phyloP scores from a whole-genome alignment of 2,113 vertebrate species.

The Synchiropus splendidus region DNA sequence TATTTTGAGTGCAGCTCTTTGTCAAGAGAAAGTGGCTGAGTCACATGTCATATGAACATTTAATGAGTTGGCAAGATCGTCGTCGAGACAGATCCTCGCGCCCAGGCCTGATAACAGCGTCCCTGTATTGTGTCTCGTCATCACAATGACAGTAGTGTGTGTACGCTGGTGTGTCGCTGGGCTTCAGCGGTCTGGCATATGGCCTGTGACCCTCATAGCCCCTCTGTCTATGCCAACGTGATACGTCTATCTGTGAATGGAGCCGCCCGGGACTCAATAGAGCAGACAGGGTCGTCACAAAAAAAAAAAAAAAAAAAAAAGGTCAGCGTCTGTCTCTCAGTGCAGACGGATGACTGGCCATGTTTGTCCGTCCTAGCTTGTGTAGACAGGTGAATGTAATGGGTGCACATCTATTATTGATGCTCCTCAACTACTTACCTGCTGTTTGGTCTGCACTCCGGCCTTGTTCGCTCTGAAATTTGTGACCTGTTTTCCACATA shows the following conservation, averaged over 20 bases:
- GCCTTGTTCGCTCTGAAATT: too few relatives aligned
- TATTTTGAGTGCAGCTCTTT: too few relatives aligned
- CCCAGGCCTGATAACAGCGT: slow-evolving; percentile 42
- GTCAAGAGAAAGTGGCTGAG: slow-evolving; percentile 14
- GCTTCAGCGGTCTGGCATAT: slow-evolving; percentile 52
- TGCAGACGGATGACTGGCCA: too few relatives aligned
- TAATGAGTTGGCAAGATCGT: slow-evolving; percentile 25
- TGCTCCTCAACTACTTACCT: slow-evolving; percentile 56
- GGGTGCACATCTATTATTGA: slow-evolving; percentile 71
- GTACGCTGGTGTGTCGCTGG: too few relatives aligned
- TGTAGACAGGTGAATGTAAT: slow-evolving; percentile 47
- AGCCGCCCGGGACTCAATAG: slow-evolving; percentile 47
- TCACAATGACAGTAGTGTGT: slow-evolving; percentile 46
- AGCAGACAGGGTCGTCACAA: slow-evolving; percentile 28
- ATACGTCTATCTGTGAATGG: slow-evolving; percentile 47
- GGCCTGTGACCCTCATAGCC: slow-evolving; percentile 50
- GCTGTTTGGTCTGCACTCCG: slow-evolving; percentile 61
- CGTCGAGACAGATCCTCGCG: slow-evolving; percentile 28
- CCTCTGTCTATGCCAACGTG: slow-evolving; percentile 43
- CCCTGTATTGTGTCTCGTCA: slow-evolving; percentile 43
- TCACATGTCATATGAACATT: slow-evolving; percentile 30
- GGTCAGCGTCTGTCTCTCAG: slow-evolving; percentile 55
- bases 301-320: too few relatives aligned
- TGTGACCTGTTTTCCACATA: too few relatives aligned
- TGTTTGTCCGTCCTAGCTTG: slow-evolving; percentile 39